Evolutionary conservation across 2,888 invertebrate genomes (phyloP).

Genomic region (Drosophila putrida): DNA sequence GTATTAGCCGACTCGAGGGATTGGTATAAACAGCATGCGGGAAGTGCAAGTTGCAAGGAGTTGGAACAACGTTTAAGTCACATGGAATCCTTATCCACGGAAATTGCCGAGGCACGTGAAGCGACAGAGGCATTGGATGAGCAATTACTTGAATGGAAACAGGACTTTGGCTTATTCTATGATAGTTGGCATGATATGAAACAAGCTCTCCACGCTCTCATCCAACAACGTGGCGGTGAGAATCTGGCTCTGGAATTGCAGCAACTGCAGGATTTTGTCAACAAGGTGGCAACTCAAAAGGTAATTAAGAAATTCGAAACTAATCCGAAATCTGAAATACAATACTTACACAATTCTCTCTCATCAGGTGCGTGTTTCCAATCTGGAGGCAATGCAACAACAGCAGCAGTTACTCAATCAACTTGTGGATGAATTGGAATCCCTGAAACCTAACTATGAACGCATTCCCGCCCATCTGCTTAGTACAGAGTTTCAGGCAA

Average conservation of each 20-base stretch:
- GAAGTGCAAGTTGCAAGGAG: constrained; percentile 79
- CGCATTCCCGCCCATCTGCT: constrained; percentile 65
- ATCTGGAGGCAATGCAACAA: constrained; percentile 79
- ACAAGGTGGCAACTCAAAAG: constrained; percentile 65
- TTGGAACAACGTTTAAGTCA: constrained; percentile 84
- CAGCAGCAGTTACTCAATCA: constrained; percentile 81
- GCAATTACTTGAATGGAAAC: constrained; percentile 83
- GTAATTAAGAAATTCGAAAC: too few relatives aligned
- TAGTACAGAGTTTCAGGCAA: constrained; percentile 75
- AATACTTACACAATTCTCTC: neutral
- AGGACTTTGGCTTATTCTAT: constrained; percentile 84
- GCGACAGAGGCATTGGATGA: constrained; percentile 76
- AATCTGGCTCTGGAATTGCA: constrained; percentile 73
- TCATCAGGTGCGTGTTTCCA: constrained; percentile 77
- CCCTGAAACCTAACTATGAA: constrained; percentile 71
- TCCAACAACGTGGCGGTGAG: constrained; percentile 86
- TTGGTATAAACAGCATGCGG: constrained; percentile 85
- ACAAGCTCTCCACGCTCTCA: constrained; percentile 82
- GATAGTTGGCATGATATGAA: constrained; percentile 85
- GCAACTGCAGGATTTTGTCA: constrained; percentile 72
- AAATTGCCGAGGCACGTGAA: constrained; percentile 82
- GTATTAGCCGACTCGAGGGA: constrained; percentile 85
- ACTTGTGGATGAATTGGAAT: constrained; percentile 76
- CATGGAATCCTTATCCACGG: constrained; percentile 85
- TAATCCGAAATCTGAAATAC: too few relatives aligned